These are phyloP conservation scores for Ptilodon capucinus DNA, from an alignment of 2,888 invertebrate species.

Conservation along the genomic window DNA sequence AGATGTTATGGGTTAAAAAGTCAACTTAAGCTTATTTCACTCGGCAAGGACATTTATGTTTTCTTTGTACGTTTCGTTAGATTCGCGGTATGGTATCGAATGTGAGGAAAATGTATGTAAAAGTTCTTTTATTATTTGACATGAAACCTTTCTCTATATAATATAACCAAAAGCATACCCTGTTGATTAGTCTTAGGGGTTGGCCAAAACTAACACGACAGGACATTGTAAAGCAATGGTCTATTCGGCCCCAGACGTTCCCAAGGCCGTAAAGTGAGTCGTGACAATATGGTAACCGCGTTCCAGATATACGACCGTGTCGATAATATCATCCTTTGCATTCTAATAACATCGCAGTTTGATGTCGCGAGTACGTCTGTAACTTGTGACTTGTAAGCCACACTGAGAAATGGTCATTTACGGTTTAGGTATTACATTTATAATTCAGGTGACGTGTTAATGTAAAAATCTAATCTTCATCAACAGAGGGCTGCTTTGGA, in stretches of 20 bases:
- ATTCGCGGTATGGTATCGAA: too few species aligned
- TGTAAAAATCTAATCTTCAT: too few species aligned
- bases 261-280: slow-evolving; percentile 59
- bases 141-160: too few species aligned
- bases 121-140: too few species aligned
- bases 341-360: slow-evolving; percentile 51
- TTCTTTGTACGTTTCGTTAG: too few species aligned
- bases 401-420: slow-evolving; percentile 38
- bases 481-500: too few species aligned
- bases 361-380: slow-evolving; percentile 44
- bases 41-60: too few species aligned
- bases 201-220: neutral
- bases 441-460: neutral
- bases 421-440: slow-evolving; percentile 25
- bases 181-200: neutral
- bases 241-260: slow-evolving; percentile 47
- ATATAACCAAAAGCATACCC: too few species aligned
- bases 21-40: too few species aligned
- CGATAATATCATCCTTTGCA: slow-evolving; percentile 64
- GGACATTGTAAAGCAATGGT: slow-evolving; percentile 38
- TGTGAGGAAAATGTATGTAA: too few species aligned
- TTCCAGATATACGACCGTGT: slow-evolving; percentile 53
- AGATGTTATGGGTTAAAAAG: too few species aligned
- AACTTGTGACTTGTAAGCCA: slow-evolving; percentile 51
- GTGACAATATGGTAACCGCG: slow-evolving; percentile 60